Base-by-base conservation (phyloP, 2,113 vertebrate genomes). In the Fregetta grallaria region DNA sequence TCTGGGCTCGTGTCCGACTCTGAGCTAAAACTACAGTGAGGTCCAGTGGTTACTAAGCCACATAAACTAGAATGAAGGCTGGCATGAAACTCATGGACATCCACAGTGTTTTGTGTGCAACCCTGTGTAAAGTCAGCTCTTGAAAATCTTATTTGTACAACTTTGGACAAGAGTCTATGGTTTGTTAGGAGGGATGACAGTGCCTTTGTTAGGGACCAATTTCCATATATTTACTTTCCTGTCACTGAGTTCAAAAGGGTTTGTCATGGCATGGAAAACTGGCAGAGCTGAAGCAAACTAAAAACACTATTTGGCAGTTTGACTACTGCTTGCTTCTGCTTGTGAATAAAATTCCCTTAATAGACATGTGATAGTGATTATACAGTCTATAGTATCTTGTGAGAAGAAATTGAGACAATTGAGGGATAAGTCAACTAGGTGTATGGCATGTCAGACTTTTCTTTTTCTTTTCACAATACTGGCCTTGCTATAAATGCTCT, bases 161-260 rank as follows among this genome's bases (percentile, higher is more conserved):
- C 19, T 74, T 66, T 77, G 70, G 50, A 81, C 32, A 71, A 32
- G 5, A 1, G 59, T 52, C 32, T 13, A 3, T 26, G 15, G 15
- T 70, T 72, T 74, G 44, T 50, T 40, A 50, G 17, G 2, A 38
- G 23, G 11, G 3, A 27, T 45, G 63, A 49, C 40, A 80, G 21
- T 15, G 17, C 19, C 42, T 94, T 83, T 91, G 62, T 26, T 67
- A 66, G 38, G 38, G 42, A 88, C 29, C 25, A 23, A 45, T 91
- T 94, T 77, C 50, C 56, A 45, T 70, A 11, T 77, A 66, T 94
- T 86, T 84, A 20, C 14, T 84, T 92, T 80, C 53, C 59, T 74
- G 27, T 42, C 80, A 74, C 50, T 0, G 7, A 42, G 50, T 77
- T 94, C 36, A 67, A 77, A 77, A 49, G 15, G 13, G 36, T 68